phyloP scores from a whole-genome alignment of 2,113 vertebrate genomes.

The Bubo bubo region DNA sequence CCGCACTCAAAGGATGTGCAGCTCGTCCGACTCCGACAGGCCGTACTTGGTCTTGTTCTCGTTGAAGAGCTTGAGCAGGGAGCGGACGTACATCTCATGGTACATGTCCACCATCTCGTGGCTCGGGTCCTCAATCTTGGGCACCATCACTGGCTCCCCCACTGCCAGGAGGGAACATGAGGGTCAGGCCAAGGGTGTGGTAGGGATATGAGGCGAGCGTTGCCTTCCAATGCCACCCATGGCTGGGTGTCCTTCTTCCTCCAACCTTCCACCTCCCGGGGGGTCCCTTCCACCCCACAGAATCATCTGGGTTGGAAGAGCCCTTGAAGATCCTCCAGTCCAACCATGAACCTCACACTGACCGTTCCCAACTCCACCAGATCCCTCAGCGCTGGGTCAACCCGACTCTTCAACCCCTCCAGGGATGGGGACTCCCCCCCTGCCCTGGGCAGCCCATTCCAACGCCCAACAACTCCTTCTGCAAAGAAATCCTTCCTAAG shows the following conservation, averaged over 20 bases:
- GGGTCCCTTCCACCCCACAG: neutral
- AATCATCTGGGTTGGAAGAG: too few relatives aligned
- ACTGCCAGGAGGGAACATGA: neutral
- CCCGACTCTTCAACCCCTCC: too few relatives aligned
- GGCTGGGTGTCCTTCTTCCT: rapidly evolving
- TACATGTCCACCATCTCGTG: constrained; percentile 54
- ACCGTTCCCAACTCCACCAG: too few relatives aligned
- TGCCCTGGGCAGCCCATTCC: too few relatives aligned
- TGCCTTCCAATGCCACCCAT: neutral
- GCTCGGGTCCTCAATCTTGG: constrained; percentile 54
- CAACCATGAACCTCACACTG: too few relatives aligned
- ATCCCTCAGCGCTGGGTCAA: too few relatives aligned
- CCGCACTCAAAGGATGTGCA: constrained; percentile 51
- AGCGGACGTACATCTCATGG: constrained; percentile 47
- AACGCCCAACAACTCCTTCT: too few relatives aligned
- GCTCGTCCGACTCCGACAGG: constrained; percentile 23
- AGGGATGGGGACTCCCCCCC: too few relatives aligned
- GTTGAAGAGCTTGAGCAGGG: constrained; percentile 68
- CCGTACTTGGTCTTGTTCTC: constrained; percentile 70
- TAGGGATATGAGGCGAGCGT: rapidly evolving
- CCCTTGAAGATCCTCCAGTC: too few relatives aligned
- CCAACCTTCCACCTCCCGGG: neutral
- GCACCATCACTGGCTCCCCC: constrained; percentile 51
- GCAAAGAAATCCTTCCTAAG: too few relatives aligned
- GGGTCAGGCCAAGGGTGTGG: rapidly evolving